A percentile compares a stretch with the other conserved stretches of the same genome.
phyloP scores from a whole-genome alignment of 2,888 invertebrate genomes.

The Ptilodon capucinus region DNA sequence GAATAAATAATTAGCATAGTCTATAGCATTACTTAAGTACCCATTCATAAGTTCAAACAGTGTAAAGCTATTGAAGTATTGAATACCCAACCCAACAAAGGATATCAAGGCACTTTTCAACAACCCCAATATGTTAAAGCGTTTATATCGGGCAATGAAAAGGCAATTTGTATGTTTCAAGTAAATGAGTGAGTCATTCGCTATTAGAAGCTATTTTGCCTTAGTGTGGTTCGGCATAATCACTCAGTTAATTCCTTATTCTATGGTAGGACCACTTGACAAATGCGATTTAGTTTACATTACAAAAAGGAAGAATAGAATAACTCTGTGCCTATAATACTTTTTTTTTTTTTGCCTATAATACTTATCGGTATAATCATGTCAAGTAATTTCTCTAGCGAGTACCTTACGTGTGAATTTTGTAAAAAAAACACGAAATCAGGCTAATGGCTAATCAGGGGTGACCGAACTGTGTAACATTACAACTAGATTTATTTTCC shows the following conservation, averaged over 20 bases:
- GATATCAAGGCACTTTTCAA: not conserved
- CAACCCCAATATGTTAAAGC: not conserved
- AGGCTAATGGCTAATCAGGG: constrained; percentile 7
- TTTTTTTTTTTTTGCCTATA: no score
- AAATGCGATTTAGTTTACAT: no score
- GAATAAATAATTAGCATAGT: no score
- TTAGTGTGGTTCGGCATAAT: not conserved
- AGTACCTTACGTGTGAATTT: constrained; percentile 6
- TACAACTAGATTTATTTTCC: constrained; percentile 9
- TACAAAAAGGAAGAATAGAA: no score
- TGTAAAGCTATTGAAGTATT: not conserved
- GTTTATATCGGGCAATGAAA: constrained; percentile 6
- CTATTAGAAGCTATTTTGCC: not conserved
- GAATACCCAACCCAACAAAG: not conserved
- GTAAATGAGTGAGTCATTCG: not conserved
- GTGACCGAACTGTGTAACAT: constrained; percentile 12
- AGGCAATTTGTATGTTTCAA: not conserved
- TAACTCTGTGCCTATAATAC: no score
- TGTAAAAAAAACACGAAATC: constrained; percentile 7
- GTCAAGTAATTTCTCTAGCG: not conserved
- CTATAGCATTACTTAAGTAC: no score
- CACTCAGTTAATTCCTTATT: no score
- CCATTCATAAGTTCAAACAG: no score
- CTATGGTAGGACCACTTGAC: not conserved
- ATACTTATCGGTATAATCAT: no score